Evolutionary conservation across 2,113 vertebrate genomes (phyloP).

Genomic region (Heteronetta atricapilla): DNA sequence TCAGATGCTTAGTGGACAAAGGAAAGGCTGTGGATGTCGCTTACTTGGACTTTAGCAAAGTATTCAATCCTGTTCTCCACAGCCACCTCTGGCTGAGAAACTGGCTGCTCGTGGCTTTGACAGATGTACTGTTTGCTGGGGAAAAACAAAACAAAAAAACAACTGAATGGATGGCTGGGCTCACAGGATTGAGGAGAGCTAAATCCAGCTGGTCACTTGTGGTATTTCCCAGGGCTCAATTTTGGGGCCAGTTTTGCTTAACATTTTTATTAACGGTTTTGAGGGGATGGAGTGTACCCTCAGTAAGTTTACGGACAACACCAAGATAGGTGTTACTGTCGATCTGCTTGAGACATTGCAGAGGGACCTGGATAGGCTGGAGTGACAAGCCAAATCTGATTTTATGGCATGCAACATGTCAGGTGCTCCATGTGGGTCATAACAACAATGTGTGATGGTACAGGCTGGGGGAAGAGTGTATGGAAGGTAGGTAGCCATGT

Average conservation of each 20-base stretch:
- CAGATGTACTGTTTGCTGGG: background rate
- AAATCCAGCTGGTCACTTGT: background rate
- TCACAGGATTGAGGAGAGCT: background rate
- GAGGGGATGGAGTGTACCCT: background rate
- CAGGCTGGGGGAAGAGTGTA: background rate
- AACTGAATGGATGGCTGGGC: background rate
- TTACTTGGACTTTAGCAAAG: background rate
- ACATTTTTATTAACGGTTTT: background rate
- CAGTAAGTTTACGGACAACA: background rate
- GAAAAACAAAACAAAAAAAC: background rate
- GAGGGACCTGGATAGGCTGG: background rate
- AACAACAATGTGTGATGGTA: background rate
- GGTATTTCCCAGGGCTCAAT: background rate
- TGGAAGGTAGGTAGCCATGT: background rate
- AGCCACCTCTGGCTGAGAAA: background rate
- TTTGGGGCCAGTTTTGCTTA: background rate
- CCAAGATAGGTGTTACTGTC: background rate
- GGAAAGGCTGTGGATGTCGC: background rate
- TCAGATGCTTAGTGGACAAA: background rate
- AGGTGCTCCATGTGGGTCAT: background rate
- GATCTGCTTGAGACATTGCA: background rate
- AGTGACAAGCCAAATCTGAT: too few species aligned
- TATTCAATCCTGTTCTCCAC: background rate
- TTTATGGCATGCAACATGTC: background rate
- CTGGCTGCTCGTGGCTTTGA: background rate